phyloP scores from a whole-genome alignment of 2,113 vertebrate genomes.

The Craseonycteris thonglongyai region DNA sequence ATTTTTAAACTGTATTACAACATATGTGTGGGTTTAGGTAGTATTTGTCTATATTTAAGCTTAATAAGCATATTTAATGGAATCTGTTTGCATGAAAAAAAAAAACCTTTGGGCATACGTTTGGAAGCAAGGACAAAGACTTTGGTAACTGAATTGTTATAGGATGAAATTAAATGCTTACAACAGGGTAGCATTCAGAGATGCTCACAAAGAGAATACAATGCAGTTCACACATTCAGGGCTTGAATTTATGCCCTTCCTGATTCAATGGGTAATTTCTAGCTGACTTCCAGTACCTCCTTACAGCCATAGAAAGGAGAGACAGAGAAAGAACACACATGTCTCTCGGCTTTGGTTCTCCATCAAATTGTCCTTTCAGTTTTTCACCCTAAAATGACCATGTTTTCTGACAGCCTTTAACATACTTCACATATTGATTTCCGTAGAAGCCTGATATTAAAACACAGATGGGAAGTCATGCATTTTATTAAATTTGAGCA shows the following conservation, averaged over 20 bases:
- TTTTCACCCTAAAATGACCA: constrained; percentile 10
- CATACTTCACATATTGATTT: constrained; percentile 58
- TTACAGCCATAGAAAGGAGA: neutral
- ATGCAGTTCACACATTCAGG: constrained; percentile 45
- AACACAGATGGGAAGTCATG: constrained; percentile 65
- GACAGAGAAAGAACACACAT: neutral
- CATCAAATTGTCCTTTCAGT: neutral
- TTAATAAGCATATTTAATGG: constrained; percentile 56
- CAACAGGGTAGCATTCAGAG: constrained; percentile 60
- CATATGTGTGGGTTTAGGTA: neutral
- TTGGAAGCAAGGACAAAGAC: constrained; percentile 59
- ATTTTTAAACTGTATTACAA: constrained; percentile 3
- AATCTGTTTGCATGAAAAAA: constrained; percentile 28
- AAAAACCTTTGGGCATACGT: constrained; percentile 49
- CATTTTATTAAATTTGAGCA: constrained; percentile 62
- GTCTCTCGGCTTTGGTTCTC: neutral
- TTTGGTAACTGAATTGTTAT: constrained; percentile 65
- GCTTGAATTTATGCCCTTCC: constrained; percentile 56
- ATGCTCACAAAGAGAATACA: constrained; percentile 61
- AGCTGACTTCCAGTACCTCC: neutral
- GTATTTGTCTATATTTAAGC: constrained; percentile 37
- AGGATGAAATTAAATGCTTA: constrained; percentile 66
- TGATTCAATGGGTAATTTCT: neutral
- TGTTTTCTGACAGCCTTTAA: constrained; percentile 56
- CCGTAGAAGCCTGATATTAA: constrained; percentile 63